phyloP scores from a whole-genome alignment of 1,140 invertebrate genomes.

The Hyles euphorbiae region DNA sequence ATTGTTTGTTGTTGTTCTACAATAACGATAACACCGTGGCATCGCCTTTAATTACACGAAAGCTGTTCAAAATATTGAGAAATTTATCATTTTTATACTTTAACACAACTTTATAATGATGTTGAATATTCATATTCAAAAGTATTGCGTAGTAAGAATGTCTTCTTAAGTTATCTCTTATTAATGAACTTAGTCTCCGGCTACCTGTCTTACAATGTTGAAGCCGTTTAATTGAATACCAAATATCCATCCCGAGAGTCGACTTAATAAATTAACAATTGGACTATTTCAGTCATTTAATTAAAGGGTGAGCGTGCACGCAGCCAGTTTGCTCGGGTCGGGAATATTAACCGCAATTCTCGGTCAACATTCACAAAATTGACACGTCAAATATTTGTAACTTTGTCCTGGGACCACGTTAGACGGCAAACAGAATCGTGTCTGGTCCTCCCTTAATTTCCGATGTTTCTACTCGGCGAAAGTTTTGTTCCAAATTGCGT shows the following conservation, averaged over 20 bases:
- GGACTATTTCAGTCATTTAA: slow-evolving; percentile 71
- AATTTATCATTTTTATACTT: not conserved
- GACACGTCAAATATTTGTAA: slow-evolving; percentile 76
- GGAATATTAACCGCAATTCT: slow-evolving; percentile 74
- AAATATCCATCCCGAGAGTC: slow-evolving; percentile 29
- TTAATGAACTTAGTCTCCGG: slow-evolving; percentile 3
- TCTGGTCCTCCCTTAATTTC: slow-evolving; percentile 74
- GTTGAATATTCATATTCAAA: too few relatives aligned
- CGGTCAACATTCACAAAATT: slow-evolving; percentile 75
- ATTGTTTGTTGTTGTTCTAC: slow-evolving; percentile 42
- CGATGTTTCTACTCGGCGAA: slow-evolving; percentile 58
- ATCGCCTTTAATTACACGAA: slow-evolving; percentile 11
- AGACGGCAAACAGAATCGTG: slow-evolving; percentile 73
- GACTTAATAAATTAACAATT: slow-evolving; percentile 60
- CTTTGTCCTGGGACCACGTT: slow-evolving; percentile 73
- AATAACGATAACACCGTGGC: slow-evolving; percentile 20
- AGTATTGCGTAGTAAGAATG: too few relatives aligned
- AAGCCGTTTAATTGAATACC: slow-evolving; percentile 26
- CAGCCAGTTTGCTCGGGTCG: slow-evolving; percentile 55
- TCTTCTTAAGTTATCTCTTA: not conserved
- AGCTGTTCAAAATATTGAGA: too few relatives aligned
- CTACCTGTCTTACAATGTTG: slow-evolving; percentile 1
- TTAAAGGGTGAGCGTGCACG: slow-evolving; percentile 64
- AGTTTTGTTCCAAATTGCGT: slow-evolving; percentile 30
- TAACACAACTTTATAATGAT: too few relatives aligned